phyloP scores from a whole-genome alignment of 2,888 invertebrate species.

The Anthoptus insignis region DNA sequence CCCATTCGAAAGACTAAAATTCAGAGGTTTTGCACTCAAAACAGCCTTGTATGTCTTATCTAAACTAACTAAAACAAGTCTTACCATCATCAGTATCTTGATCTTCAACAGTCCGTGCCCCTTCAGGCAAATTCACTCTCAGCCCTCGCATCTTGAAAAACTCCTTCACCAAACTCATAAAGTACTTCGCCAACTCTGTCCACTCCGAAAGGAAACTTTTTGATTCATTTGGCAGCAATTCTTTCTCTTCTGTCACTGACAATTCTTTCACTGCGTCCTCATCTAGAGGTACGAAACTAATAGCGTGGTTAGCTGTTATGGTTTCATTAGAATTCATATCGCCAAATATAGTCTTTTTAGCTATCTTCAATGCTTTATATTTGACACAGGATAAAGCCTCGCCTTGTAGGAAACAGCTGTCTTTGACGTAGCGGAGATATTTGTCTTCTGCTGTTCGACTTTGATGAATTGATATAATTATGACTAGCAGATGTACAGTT shows the following conservation, averaged over 20 bases:
- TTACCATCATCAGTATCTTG: slow-evolving; percentile 64
- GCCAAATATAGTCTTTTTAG: slow-evolving; percentile 74
- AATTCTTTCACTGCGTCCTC: slow-evolving; percentile 65
- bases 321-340: slow-evolving; percentile 70
- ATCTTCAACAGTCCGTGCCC: slow-evolving; percentile 76
- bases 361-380: slow-evolving; percentile 78
- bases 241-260: slow-evolving; percentile 58
- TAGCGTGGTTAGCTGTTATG: slow-evolving; percentile 67
- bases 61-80: slow-evolving; percentile 23
- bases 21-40: no score
- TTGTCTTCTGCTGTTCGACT: slow-evolving; percentile 64
- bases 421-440: slow-evolving; percentile 76
- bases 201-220: slow-evolving; percentile 77
- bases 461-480: slow-evolving; percentile 45
- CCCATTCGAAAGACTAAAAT: no score
- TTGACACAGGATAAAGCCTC: slow-evolving; percentile 79
- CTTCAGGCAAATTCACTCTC: slow-evolving; percentile 76
- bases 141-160: slow-evolving; percentile 78
- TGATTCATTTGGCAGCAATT: slow-evolving; percentile 58
- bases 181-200: slow-evolving; percentile 77
- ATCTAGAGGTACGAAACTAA: slow-evolving; percentile 76
- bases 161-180: slow-evolving; percentile 73
- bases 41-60: no score
- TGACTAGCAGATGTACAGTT: slow-evolving; percentile 25
- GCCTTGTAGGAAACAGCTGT: slow-evolving; percentile 72